These are phyloP conservation scores for Porites cylindrica DNA, from an alignment of 92 coral and sea anemone species.

Conservation along the genomic window DNA sequence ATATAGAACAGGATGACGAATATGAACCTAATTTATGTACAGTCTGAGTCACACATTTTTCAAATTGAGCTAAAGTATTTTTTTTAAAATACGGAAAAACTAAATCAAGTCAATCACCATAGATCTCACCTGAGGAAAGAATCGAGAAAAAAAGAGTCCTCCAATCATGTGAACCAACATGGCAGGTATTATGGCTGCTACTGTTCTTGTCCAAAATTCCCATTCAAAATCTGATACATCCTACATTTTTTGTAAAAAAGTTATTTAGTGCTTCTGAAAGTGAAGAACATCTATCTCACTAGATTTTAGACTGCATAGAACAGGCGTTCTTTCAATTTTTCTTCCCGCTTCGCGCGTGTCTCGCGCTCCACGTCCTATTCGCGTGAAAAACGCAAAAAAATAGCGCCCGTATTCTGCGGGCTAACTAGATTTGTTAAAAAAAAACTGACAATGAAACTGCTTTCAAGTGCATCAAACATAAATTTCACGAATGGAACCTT, in stretches of 20 bases:
- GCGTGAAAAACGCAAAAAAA: too few relatives aligned
- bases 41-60: not conserved
- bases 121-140: slow-evolving; percentile 77
- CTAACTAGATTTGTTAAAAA: too few relatives aligned
- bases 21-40: not conserved
- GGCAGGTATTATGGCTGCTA: slow-evolving; percentile 58
- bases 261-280: not conserved
- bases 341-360: not conserved
- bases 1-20: not conserved
- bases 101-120: too few relatives aligned
- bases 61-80: not conserved
- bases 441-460: too few relatives aligned
- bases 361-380: too few relatives aligned
- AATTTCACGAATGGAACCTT: too few relatives aligned
- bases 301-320: not conserved
- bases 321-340: not conserved
- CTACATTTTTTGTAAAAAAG: slow-evolving; percentile 40
- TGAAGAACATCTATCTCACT: not conserved
- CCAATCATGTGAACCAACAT: slow-evolving; percentile 71
- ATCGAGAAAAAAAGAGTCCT: slow-evolving; percentile 66
- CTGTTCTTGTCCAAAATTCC: slow-evolving; percentile 85
- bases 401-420: too few relatives aligned
- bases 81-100: not conserved
- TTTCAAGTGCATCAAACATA: too few relatives aligned
- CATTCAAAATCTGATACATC: slow-evolving; percentile 92